A percentile compares a stretch with the other conserved stretches of the same genome.
Evolutionary conservation across 2,888 invertebrate genomes (phyloP).

Genomic region (Phasia obesa): DNA sequence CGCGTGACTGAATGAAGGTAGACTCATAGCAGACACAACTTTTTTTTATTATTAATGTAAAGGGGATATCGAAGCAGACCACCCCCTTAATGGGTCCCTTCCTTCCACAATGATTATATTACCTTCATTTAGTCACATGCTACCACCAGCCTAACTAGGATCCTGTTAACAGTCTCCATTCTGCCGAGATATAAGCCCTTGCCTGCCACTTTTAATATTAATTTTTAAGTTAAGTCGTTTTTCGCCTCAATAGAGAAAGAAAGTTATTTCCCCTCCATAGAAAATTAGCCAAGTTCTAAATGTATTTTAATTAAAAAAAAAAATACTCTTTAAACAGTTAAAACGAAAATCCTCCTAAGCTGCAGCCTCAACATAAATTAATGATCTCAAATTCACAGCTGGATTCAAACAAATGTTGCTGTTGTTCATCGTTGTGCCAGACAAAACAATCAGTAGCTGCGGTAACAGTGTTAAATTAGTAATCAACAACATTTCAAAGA

Average conservation of each 20-base stretch:
- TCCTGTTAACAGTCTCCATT: no score
- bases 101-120: no score
- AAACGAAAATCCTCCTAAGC: background rate
- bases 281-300: background rate
- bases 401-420: slow-evolving; percentile 21
- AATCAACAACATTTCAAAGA: slow-evolving; percentile 60
- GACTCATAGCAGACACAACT: no score
- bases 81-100: no score
- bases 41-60: no score
- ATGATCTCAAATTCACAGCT: slow-evolving; percentile 56
- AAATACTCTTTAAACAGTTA: background rate
- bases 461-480: slow-evolving; percentile 59
- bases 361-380: slow-evolving; percentile 27
- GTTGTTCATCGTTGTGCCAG: background rate
- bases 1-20: no score
- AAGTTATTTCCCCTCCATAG: background rate
- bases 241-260: background rate
- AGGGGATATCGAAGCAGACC: no score
- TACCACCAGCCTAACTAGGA: no score
- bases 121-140: no score
- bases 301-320: background rate
- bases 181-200: no score
- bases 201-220: no score
- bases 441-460: slow-evolving; percentile 53
- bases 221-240: no score